Base-by-base conservation (phyloP, 2,888 invertebrate species). In the Lithophane ornitopus region DNA sequence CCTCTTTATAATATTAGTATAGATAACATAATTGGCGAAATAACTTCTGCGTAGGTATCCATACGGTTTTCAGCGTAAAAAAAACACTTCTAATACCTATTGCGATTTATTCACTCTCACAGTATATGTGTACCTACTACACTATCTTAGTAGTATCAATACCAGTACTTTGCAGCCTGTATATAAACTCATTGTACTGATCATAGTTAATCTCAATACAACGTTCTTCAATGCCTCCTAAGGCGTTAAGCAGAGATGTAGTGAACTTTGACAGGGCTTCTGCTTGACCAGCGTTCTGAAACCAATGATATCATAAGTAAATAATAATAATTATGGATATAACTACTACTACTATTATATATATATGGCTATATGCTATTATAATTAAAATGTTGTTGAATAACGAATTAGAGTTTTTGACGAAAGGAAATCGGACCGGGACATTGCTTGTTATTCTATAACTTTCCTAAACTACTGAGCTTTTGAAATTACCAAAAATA, bases 221-320 rank as follows among this genome's bases (percentile, higher is more conserved):
- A 12, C 84, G 70, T n/a, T 81, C 74, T 28, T 86, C 87, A 12
- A 82, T 67, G 3, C 59, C 74, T 77, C 85, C 82, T 44, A 94
- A 66, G 2, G 78, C 71, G 41, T 89, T 87, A 34, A 90, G 73
- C 19, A 94, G 69, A 11, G 86, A 70, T 14, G 85, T 78, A 49
- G 86, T 90, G 74, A 93, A 93, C 68, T 84, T 81, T 22, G 83
- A 62, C 28, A 91, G 84, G 0, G 87, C 67, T 46, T 90, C 91
- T 26, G 74, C 61, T 82, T 92, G 91, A 14, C 82, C 87, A 2
- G 89, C 80, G 65, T 90, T 93, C 94, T 93, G 91, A 44, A 89
- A 90, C 81, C 76, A 84, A 66, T 11, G 12, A 16, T 34, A 63
- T 41, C 3, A 41, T 34, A 16, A 16, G 6, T 34, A 34, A 41